These are phyloP conservation scores for Sylvicola cinctus DNA, from an alignment of 2,888 invertebrate genomes.

Conservation along the genomic window DNA sequence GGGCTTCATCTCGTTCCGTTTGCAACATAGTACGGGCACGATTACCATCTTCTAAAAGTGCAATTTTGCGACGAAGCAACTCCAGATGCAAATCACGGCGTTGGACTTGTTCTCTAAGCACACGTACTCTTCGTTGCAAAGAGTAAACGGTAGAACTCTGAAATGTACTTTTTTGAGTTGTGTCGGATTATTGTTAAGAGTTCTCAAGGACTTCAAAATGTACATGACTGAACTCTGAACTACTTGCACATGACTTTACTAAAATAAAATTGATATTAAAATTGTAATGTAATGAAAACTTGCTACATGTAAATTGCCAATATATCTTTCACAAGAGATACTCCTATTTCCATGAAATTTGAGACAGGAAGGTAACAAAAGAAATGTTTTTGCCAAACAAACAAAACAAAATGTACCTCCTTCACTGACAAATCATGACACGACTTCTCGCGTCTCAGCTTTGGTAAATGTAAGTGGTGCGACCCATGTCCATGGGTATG, in stretches of 20 bases:
- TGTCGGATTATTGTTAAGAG: too few species aligned
- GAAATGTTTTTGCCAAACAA: too few species aligned
- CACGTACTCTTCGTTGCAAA: slow-evolving; percentile 67
- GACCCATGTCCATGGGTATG: slow-evolving; percentile 7
- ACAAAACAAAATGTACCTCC: slow-evolving; percentile 39
- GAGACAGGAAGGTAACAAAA: too few species aligned
- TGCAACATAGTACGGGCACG: slow-evolving; percentile 37
- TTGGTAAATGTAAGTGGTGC: slow-evolving; percentile 13
- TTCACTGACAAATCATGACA: slow-evolving; percentile 61
- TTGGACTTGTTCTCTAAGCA: slow-evolving; percentile 74
- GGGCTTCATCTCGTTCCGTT: slow-evolving; percentile 47
- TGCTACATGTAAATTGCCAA: too few species aligned
- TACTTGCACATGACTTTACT: too few species aligned
- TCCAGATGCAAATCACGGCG: slow-evolving; percentile 83
- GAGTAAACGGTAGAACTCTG: slow-evolving; percentile 78
- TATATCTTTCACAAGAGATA: too few species aligned
- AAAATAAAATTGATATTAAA: too few species aligned
- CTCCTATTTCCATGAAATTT: too few species aligned
- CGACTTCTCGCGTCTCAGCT: slow-evolving; percentile 56
- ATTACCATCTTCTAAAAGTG: slow-evolving; percentile 57
- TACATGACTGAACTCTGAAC: too few species aligned
- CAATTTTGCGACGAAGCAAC: slow-evolving; percentile 66
- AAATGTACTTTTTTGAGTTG: too few species aligned
- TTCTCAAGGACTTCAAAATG: too few species aligned
- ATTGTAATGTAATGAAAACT: too few species aligned